A percentile compares a stretch with the other conserved stretches of the same genome.
Evolutionary conservation across 2,797 vertebrate genomes (phyloP).

Genomic region (Amblyopsis hoosieri): DNA sequence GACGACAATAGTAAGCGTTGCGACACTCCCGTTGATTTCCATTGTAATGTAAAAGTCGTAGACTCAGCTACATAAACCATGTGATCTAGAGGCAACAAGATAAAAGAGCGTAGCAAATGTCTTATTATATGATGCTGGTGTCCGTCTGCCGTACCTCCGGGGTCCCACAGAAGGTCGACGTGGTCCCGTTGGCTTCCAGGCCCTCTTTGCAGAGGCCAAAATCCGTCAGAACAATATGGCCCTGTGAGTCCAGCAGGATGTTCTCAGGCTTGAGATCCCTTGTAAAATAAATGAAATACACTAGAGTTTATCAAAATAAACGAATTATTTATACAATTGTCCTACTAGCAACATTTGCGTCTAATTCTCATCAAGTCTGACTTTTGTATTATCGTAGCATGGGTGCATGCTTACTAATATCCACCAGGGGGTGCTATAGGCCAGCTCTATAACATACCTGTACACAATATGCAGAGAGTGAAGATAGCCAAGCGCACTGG

Average conservation of each 20-base stretch:
- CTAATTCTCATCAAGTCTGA: no score
- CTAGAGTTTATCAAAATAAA: neutral
- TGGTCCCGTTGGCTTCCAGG: constrained; percentile 89
- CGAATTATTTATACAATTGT: neutral
- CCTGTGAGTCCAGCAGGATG: constrained; percentile 94
- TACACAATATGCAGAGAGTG: constrained; percentile 83
- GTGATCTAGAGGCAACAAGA: no score
- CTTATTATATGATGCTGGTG: no score
- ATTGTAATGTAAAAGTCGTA: no score
- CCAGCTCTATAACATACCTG: constrained; percentile 61
- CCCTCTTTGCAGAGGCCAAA: constrained; percentile 99
- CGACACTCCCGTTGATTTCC: no score
- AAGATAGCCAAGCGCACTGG: constrained; percentile 83
- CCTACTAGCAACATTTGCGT: neutral
- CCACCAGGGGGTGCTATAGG: constrained; percentile 57
- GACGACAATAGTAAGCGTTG: no score
- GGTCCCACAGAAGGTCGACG: constrained; percentile 95
- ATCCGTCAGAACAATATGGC: constrained; percentile 96
- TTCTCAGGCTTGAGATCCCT: constrained; percentile 99
- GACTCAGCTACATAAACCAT: no score
- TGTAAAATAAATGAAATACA: no score
- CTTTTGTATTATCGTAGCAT: neutral
- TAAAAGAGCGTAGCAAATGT: no score
- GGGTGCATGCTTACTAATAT: neutral
- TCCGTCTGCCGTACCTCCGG: constrained; percentile 84